Base-by-base conservation (phyloP, 2,113 vertebrate species). In the Apteryx mantelli region DNA sequence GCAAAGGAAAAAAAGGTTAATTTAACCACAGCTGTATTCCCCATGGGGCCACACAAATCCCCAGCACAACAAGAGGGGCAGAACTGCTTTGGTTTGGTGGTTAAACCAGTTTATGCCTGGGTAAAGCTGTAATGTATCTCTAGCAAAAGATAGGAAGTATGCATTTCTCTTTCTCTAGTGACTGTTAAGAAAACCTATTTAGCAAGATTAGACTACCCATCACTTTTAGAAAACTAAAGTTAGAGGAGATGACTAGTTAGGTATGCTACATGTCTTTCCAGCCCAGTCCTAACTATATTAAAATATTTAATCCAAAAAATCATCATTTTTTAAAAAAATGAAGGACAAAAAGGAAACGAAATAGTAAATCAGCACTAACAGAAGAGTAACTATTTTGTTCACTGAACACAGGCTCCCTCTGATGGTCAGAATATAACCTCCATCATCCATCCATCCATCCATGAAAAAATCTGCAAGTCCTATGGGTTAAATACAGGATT, bases 391-490 rank as follows among this genome's bases (percentile, higher is more conserved):
- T 56, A 64, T 80, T 84, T 56, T 50, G 13, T 85, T 91, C 46
- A 26, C 75, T 76, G 92, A 90, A 76, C 79, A 71, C 26, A 91
- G 68, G 93, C 89, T 95, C 96, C 94, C 88, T 63, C 93, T 68
- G 26, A 46, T 85, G 95, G 91, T 46, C 74, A 94, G n/a, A 89
- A 42, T 25, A 9, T 7, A 88, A 55, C 10, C 4, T 3, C 11
- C 60, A 91, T 70, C 55, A 44, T 30, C 64, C 61, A 79, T 17
- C 38, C 55, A 44, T 30, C 64, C 61, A 79, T 17, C 38, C 50
- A 46, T 26, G 69, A 64, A 96, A 78, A 91, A 88, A 84, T 40
- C 50, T 69, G 25, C 36, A 76, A 85, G 63, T 60, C 25, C 34
- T 60, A 30, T 1, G 2, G 21, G 34, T 86, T 61, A 83, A 65